Evolutionary conservation across 2,113 vertebrate species (phyloP).

Genomic region (Labeo catla): DNA sequence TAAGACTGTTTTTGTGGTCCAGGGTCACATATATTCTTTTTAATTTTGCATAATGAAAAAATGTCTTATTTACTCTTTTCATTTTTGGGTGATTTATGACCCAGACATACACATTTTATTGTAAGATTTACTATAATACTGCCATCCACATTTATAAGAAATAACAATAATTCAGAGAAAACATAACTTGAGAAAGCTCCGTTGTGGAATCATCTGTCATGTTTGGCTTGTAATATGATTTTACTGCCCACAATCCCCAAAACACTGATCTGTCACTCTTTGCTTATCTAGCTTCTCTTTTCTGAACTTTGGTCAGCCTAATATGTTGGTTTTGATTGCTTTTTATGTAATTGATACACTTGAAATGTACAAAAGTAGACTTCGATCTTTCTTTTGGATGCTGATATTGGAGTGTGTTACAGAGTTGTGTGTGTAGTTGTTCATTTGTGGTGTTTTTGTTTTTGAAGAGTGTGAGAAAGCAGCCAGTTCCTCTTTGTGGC

Average conservation of each 20-base stretch:
- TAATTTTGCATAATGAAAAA: background rate
- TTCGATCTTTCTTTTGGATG: background rate
- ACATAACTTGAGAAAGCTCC: background rate
- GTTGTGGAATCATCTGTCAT: background rate
- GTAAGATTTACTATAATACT: background rate
- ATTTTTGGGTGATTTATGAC: background rate
- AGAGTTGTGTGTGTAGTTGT: background rate
- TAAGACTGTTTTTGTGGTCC: too few species aligned
- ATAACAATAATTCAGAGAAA: background rate
- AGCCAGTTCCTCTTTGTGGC: conserved; percentile 84
- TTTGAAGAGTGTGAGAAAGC: conserved; percentile 85
- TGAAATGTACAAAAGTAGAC: background rate
- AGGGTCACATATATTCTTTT: background rate
- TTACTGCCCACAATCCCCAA: background rate
- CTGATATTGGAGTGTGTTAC: background rate
- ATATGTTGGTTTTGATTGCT: background rate
- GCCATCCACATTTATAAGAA: background rate
- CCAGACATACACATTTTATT: background rate
- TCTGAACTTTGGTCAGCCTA: background rate
- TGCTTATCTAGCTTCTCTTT: background rate
- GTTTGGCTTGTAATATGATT: conserved; percentile 41
- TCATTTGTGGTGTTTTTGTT: conserved; percentile 24
- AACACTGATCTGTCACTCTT: too few species aligned
- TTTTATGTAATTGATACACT: background rate
- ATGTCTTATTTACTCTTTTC: too few species aligned